Base-by-base conservation (phyloP, 1,140 invertebrate genomes). In the Mycetomoellerius zeteki region DNA sequence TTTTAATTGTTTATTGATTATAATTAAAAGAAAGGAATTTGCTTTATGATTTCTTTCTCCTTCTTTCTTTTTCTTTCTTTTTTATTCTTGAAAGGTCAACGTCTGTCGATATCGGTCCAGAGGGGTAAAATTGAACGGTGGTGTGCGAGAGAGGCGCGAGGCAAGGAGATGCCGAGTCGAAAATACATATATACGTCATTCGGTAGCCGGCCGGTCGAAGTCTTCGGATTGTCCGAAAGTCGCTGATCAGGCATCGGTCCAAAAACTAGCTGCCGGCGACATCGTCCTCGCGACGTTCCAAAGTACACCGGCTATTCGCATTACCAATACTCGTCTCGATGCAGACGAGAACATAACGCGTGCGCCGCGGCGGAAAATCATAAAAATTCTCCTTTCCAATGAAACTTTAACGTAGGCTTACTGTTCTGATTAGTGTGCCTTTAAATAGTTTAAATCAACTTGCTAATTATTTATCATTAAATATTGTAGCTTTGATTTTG, bases 221-320 rank as follows among this genome's bases (percentile, higher is more conserved):
- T 92, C 92, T 93, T 93, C 58, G 82, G 91, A 94, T 94, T 90
- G 90, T 89, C 91, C 72, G 89, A 92, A 92, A 93, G 92, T 92
- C 92, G 89, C 81, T 91, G 90, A 90, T 93, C 91, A 93, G 93
- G 93, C 92, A 94, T 90, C 90, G 89, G 89, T 94, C 93, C 93
- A 94, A 93, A 89, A 92, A 90, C 76, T 69, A 54, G 82, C 60
- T 78, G 19, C n/a, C 24, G 56, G 62, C 43, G 69, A 75, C 58
- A 27, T 56, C 54, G 58, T 47, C 84, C 54, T 78, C 72, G 67
- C 84, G 87, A 86, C 65, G 65, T 58, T 87, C 81, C 19, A 64
- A 54, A 78, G 60, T 24, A 10, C 73, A 19, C 58, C 19, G 21
- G 43, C 56, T 85, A 43, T 84, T 73, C 69, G 54, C 21, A 21